Base-by-base conservation (phyloP, 2,113 vertebrate species). In the Montifringilla adamsi region DNA sequence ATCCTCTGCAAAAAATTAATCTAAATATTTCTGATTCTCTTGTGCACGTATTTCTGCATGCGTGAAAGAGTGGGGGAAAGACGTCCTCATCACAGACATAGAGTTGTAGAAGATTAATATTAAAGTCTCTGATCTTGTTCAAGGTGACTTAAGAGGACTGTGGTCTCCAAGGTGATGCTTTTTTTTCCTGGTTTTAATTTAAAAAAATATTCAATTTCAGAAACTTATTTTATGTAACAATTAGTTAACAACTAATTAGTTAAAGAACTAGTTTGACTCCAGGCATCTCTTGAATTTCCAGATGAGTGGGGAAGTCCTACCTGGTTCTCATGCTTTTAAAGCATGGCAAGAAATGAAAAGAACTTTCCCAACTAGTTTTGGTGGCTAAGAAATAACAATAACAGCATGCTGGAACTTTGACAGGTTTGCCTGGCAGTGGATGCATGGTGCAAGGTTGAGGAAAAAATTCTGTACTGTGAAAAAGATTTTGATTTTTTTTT, bases 371-470 rank as follows among this genome's bases (percentile, higher is more conserved):
- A 15, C 15, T 8, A 43, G 7, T 20, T 35, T 52, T 27, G 6
- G 10, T 16, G 13, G 10, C 23, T 81, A 75, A 74, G 55, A 73
- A 84, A 49, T 49, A 50, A 7, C 47, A 9, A 15, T 47, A 70
- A 35, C 9, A 55, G 8, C 33, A 6, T 21, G 18, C 35, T 59
- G 55, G 33, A 84, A 49, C 11, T 60, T 73, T 20, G 17, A 18
- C 15, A 43, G 28, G 2, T 28, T 90, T 84, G 15, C 15, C 30
- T 63, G 23, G 15, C 23, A 55, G 35, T 27, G 18, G 20, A 33
- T 50, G 3, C 5, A 22, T 0, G 0, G 8, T 60, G 23, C 4
- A 7, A 62, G 26, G 3, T 30, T 50, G 22, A 81, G 30, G 13
- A 37, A 20, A 7, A 73, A 66, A 23, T 20, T 78, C 8, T 74